Evolutionary conservation across 2,888 invertebrate genomes (phyloP).

Genomic region (Asteroscopus sphinx): DNA sequence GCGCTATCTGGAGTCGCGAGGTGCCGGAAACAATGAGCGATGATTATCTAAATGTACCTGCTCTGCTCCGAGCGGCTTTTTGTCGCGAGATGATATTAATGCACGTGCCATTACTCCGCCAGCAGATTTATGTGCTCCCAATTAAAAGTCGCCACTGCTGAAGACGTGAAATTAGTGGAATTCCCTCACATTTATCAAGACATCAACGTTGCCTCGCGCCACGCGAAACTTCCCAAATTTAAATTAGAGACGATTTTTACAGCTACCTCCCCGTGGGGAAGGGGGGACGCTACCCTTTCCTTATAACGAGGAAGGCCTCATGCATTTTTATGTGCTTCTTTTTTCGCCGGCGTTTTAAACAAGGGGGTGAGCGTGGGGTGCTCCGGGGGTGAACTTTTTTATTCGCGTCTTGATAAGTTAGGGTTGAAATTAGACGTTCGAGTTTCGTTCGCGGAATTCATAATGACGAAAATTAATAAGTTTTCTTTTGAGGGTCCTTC

Average conservation of each 20-base stretch:
- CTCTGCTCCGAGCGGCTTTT: slow-evolving; percentile 76
- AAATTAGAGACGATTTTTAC: slow-evolving; percentile 90
- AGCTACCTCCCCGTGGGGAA: slow-evolving; percentile 85
- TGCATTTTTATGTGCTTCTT: slow-evolving; percentile 91
- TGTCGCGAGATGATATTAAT: slow-evolving; percentile 86
- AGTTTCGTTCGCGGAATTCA: slow-evolving; percentile 90
- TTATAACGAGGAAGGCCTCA: slow-evolving; percentile 91
- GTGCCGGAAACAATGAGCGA: slow-evolving; percentile 83
- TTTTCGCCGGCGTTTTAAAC: slow-evolving; percentile 90
- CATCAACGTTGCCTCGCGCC: slow-evolving; percentile 87
- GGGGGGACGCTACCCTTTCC: slow-evolving; percentile 88
- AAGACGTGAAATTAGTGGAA: slow-evolving; percentile 88
- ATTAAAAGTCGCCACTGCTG: slow-evolving; percentile 87
- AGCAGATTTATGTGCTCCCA: slow-evolving; percentile 86
- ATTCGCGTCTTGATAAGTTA: slow-evolving; percentile 91
- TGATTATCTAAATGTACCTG: slow-evolving; percentile 83
- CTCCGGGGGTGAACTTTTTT: slow-evolving; percentile 88
- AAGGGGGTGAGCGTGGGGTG: slow-evolving; percentile 89
- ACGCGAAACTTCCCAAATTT: slow-evolving; percentile 90
- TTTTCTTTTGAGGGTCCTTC: slow-evolving; percentile 87
- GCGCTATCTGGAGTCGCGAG: slow-evolving; percentile 57
- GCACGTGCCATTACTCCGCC: slow-evolving; percentile 79
- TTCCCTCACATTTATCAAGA: slow-evolving; percentile 89
- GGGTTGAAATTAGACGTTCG: slow-evolving; percentile 90
- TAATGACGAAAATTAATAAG: slow-evolving; percentile 90